Base-by-base conservation (phyloP, 2,888 invertebrate species). In the Acanthosepion lycidas region DNA sequence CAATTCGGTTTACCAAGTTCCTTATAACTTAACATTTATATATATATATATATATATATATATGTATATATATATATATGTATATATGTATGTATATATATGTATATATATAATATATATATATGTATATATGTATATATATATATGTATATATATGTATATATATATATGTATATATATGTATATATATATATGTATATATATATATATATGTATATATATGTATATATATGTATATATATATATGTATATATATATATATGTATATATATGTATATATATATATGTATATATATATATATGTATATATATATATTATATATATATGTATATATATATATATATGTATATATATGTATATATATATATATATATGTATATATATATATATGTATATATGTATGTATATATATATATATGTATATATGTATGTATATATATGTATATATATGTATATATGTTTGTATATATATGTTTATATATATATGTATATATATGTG, bases 161-260 rank as follows among this genome's bases (percentile, higher is more conserved):
- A 91, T 91, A 23, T 91, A 91, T 91, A 91, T 91, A 91, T 91
- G 20, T 91, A 91, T 91, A 23, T 91, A 23, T 91, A 23, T 91
- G 33, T 91, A 91, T 91, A 91, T 91, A 91, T 91, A 91, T 91
- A 23, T 91, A 91, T 91, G 20, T 91, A 91, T 91, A 91, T 91
- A 91, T 91, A 23, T 91, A 23, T 91, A 23, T 91, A 23, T 91
- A 91, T 91, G 26, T 91, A 91, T 91, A 91, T 91, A 23, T 91
- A 91, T 91, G 20, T 91, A 91, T 91, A 91, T 91, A 33, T 91
- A 23, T 91, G 33, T 91, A 23, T 91, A 23, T 91, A 91, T 91
- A 91, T 91, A 91, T 91, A 91, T 91, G 91, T 91, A 91, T 91
- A 23, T 91, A 91, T 91, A 15, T 91, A 91, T 91, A 23, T 91